Evolutionary conservation across 2,113 vertebrate genomes (phyloP).

Genomic region (Ornithorhynchus anatinus): DNA sequence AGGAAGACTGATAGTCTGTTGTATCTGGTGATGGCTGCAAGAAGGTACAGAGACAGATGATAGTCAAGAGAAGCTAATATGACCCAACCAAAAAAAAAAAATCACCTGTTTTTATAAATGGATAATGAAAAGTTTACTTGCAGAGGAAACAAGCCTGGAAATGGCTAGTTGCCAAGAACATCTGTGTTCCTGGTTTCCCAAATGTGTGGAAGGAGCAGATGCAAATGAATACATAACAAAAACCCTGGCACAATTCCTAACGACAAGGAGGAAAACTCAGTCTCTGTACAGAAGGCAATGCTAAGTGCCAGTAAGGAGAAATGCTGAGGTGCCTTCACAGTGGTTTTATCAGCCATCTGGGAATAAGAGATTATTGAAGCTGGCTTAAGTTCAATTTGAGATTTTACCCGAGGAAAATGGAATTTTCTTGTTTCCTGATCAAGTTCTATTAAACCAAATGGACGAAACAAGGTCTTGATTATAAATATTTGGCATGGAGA

Average conservation of each 20-base stretch:
- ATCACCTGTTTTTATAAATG: conserved; percentile 21
- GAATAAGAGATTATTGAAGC: neutral
- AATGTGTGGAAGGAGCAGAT: conserved; percentile 38
- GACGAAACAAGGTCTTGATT: neutral
- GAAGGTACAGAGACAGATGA: too few species aligned
- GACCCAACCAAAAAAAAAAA: conserved; percentile 24
- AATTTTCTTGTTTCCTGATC: too few species aligned
- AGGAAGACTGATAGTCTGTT: too few species aligned
- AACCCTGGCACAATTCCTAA: conserved; percentile 27
- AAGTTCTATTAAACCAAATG: neutral
- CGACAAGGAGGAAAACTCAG: neutral
- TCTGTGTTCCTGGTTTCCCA: conserved; percentile 44
- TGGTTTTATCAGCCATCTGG: conserved; percentile 8
- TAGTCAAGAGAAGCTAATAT: too few species aligned
- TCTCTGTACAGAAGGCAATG: conserved; percentile 3
- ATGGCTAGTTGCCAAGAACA: conserved; percentile 44
- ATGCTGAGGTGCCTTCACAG: neutral
- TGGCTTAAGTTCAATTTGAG: neutral
- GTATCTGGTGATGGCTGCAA: too few species aligned
- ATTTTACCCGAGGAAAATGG: neutral
- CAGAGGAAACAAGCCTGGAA: conserved; percentile 32
- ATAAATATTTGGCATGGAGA: neutral
- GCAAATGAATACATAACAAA: conserved; percentile 29
- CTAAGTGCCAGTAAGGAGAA: neutral
- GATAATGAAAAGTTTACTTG: conserved; percentile 38